Percentiles rank a stretch among this genome's conserved stretches.
phyloP scores from a whole-genome alignment of 2,113 vertebrate genomes.

The Terrapene triunguis region DNA sequence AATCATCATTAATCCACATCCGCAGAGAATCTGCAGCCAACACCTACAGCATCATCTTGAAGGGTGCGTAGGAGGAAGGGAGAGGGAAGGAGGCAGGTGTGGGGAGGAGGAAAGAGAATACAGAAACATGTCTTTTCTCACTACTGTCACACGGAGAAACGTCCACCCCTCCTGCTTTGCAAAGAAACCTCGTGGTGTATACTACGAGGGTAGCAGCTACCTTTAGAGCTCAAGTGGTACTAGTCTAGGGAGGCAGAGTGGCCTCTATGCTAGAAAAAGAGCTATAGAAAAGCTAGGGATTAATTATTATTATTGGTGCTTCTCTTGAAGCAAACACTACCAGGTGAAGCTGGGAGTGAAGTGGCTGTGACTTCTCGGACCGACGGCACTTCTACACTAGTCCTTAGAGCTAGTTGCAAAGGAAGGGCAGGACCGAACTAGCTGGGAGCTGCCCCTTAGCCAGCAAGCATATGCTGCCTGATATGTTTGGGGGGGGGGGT shows the following conservation, averaged over 20 bases:
- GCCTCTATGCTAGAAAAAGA: background rate
- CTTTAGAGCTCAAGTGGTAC: background rate
- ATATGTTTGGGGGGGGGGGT: background rate
- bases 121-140: background rate
- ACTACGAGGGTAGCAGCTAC: rapidly evolving
- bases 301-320: rapidly evolving
- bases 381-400: background rate
- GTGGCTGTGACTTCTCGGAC: background rate
- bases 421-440: background rate
- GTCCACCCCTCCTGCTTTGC: background rate
- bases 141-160: background rate
- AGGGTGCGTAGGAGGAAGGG: background rate
- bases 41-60: constrained; percentile 58
- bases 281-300: background rate
- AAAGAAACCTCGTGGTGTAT: background rate
- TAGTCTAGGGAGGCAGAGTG: background rate
- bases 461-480: background rate
- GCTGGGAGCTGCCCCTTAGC: background rate
- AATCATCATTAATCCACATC: constrained; percentile 74
- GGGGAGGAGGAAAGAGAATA: constrained; percentile 28
- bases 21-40: constrained; percentile 39
- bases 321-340: background rate
- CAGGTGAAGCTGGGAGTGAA: background rate
- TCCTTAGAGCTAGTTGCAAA: background rate
- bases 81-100: constrained; percentile 51